Evolutionary conservation across 2,888 invertebrate species (phyloP), one percentile per base, ranked within the genome.

Genomic region (Epicampocera succincta): DNA sequence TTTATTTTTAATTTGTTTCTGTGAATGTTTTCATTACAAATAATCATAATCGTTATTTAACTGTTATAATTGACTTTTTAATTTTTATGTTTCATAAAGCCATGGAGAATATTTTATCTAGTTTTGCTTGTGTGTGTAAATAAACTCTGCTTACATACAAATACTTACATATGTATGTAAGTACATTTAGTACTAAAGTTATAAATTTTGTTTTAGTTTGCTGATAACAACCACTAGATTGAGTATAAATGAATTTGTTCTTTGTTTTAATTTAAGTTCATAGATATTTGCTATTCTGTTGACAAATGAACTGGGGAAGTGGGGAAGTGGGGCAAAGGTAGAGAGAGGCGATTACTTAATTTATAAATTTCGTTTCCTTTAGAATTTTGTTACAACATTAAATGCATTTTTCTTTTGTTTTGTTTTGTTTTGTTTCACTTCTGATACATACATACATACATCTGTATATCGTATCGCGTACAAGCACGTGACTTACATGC

Each of bases 351-450:
- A 29, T 58, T 42, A 38, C 56, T 80, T 76, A 68, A 69, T 63
- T 63, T 76, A 56, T 77, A 56, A 54, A 73, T 68, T 63, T 71
- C 17, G 58, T 60, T 73, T 48, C 33, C 13, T 81, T 81, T 77
- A 82, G 82, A 74, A 82, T 74, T 74, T 65, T 58, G 82, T 82
- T 82, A 78, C 82, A 82, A 77, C 77, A 74, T 82, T 82, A 82
- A 82, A 82, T 82, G 82, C 82, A 77, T 65, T 48, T 52, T 56
- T 72, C 6, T 60, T 77, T 65, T 61, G 11, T 46, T 60, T 78
- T 6, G 11, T 21, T 42, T 15, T 58, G 68, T 56, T 44, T 11
- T n/a, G n/a, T n/a, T n/a, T n/a, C n/a, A n/a, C n/a, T n/a, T n/a
- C n/a, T n/a, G n/a, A 11, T 63, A 13, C 66, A 56, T 12, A 46